phyloP scores from a whole-genome alignment of 2,888 invertebrate genomes.

The Marronus borbonicus region DNA sequence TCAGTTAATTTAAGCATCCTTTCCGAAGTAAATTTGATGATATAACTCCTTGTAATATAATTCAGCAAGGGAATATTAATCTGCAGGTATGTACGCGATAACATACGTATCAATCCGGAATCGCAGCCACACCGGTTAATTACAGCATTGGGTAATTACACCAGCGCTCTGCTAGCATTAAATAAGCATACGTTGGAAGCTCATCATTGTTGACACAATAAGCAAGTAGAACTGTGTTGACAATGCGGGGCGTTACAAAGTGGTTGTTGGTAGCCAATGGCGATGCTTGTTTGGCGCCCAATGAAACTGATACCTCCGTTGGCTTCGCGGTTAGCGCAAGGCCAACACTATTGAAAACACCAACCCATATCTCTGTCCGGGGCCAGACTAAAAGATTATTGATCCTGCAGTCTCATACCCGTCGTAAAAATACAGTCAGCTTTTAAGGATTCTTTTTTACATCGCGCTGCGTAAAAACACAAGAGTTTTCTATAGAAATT shows the following conservation, averaged over 20 bases:
- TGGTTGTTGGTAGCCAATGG: constrained; percentile 65
- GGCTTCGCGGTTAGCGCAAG: constrained; percentile 63
- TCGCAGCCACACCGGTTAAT: constrained; percentile 14
- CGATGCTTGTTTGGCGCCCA: constrained; percentile 64
- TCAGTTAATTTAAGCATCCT: too few species aligned
- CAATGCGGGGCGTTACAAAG: constrained; percentile 66
- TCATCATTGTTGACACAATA: constrained; percentile 52
- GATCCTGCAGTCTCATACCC: constrained; percentile 24
- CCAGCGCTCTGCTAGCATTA: constrained; percentile 12
- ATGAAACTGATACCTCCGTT: constrained; percentile 70
- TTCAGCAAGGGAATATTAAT: constrained; percentile 9
- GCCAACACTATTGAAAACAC: constrained; percentile 50
- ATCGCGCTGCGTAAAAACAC: too few species aligned
- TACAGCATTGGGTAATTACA: constrained; percentile 20
- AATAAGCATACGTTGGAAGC: constrained; percentile 17
- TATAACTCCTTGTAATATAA: too few species aligned
- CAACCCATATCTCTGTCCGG: constrained; percentile 51
- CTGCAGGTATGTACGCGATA: constrained; percentile 16
- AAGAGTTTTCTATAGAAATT: too few species aligned
- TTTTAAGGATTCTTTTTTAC: constrained; percentile 1
- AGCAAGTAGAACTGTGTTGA: constrained; percentile 52
- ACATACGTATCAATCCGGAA: constrained; percentile 11
- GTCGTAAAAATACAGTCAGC: not conserved
- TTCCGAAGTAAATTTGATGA: too few species aligned
- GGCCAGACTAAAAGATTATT: constrained; percentile 48